These are phyloP conservation scores for Canis aureus DNA, from an alignment of 2,113 vertebrate genomes.

Conservation along the genomic window DNA sequence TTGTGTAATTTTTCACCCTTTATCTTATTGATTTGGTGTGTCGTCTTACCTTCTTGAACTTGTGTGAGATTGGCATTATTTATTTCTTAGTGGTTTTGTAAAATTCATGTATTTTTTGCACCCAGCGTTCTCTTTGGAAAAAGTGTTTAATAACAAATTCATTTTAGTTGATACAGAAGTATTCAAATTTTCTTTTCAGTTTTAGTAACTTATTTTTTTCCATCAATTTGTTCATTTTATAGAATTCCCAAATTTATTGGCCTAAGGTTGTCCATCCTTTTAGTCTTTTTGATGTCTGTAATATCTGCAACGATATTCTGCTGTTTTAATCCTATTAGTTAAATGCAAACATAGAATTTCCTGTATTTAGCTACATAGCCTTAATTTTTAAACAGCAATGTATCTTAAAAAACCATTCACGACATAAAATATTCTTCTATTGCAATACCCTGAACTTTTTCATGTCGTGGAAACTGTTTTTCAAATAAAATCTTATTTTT, in stretches of 20 bases:
- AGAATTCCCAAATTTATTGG: background rate
- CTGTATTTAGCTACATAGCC: background rate
- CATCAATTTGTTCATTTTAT: background rate
- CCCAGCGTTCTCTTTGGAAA: background rate
- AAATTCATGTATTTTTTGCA: background rate
- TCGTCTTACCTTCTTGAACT: background rate
- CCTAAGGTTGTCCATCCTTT: background rate
- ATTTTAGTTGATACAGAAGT: background rate
- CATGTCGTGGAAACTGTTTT: background rate
- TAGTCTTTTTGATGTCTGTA: background rate
- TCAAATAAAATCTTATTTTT: background rate
- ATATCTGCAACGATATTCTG: background rate
- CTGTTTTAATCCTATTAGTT: background rate
- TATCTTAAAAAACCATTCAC: background rate
- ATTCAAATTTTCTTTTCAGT: background rate
- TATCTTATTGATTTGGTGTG: background rate
- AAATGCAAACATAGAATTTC: background rate
- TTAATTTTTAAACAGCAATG: background rate
- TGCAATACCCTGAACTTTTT: background rate
- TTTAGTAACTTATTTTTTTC: background rate
- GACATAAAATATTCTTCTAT: background rate
- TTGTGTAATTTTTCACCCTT: background rate
- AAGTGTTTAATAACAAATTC: background rate
- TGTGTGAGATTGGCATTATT: background rate
- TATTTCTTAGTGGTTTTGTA: background rate